These are phyloP conservation scores for Dorcus hopei DNA, from an alignment of 2,888 invertebrate species.

Conservation along the genomic window DNA sequence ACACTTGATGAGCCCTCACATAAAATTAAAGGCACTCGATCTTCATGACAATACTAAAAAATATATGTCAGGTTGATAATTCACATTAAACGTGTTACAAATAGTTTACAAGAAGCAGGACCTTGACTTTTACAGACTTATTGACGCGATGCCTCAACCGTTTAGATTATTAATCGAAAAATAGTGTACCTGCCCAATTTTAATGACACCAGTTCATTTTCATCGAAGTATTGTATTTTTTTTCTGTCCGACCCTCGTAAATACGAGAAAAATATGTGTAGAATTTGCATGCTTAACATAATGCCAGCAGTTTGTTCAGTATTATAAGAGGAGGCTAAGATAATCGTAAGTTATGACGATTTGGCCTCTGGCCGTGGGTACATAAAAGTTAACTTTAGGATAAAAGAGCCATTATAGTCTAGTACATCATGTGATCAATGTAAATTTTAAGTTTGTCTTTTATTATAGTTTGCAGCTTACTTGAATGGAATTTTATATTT, in stretches of 20 bases:
- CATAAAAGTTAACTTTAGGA: conserved; percentile 14
- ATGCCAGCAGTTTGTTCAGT: conserved; percentile 8
- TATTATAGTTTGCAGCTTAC: background rate
- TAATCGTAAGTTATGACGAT: conserved; percentile 17
- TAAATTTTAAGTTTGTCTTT: conserved; percentile 8
- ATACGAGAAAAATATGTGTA: conserved; percentile 9
- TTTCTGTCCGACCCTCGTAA: background rate
- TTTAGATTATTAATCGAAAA: too few relatives aligned
- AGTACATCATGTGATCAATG: conserved; percentile 13
- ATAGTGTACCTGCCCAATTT: too few relatives aligned
- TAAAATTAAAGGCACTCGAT: too few relatives aligned
- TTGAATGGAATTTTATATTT: background rate
- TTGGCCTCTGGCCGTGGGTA: conserved; percentile 14
- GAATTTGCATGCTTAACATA: conserved; percentile 2
- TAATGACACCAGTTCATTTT: too few relatives aligned
- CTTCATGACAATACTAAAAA: too few relatives aligned
- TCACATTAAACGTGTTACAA: too few relatives aligned
- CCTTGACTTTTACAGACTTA: too few relatives aligned
- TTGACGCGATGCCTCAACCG: too few relatives aligned
- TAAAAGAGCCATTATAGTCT: conserved; percentile 14
- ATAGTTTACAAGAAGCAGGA: too few relatives aligned
- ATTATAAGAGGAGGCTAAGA: conserved; percentile 12
- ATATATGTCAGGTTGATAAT: too few relatives aligned
- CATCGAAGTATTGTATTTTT: too few relatives aligned
- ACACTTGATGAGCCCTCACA: too few relatives aligned